Evolutionary conservation across 2,888 invertebrate genomes (phyloP).

Genomic region (Trachelus stipa): DNA sequence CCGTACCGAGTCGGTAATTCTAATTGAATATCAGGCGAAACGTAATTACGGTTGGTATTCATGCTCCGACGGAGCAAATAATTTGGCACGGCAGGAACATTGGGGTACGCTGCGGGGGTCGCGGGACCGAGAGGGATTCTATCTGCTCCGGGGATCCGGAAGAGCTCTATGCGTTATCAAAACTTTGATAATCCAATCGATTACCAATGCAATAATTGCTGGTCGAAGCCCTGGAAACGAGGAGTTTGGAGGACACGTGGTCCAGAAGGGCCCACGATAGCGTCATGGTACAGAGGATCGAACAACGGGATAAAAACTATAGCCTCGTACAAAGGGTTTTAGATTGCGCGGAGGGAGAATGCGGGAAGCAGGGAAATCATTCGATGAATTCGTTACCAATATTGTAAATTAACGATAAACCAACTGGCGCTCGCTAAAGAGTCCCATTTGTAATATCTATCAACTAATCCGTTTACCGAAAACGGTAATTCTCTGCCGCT

Average conservation of each 20-base stretch:
- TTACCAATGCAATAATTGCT: constrained; percentile 44
- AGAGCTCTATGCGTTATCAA: constrained; percentile 53
- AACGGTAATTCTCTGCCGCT: constrained; percentile 43
- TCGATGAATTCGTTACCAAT: constrained; percentile 25
- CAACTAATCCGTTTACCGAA: constrained; percentile 51
- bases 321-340: background rate
- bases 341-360: background rate
- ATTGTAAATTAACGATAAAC: constrained; percentile 55
- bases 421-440: constrained; percentile 52
- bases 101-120: constrained; percentile 1
- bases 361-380: constrained; percentile 6
- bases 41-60: constrained; percentile 66
- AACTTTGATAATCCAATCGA: constrained; percentile 57
- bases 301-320: background rate
- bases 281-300: background rate
- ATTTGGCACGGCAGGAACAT: constrained; percentile 58
- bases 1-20: constrained; percentile 33
- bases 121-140: constrained; percentile 17
- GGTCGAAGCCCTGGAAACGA: constrained; percentile 13
- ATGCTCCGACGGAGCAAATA: constrained; percentile 66
- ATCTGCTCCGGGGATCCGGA: constrained; percentile 31
- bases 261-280: background rate
- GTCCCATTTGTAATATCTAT: constrained; percentile 45
- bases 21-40: constrained; percentile 66
- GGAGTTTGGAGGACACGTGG: background rate